Percentiles rank a stretch among this genome's conserved stretches.
phyloP scores from a whole-genome alignment of 2,888 invertebrate species.

The Xanthorhoe spadicearia region DNA sequence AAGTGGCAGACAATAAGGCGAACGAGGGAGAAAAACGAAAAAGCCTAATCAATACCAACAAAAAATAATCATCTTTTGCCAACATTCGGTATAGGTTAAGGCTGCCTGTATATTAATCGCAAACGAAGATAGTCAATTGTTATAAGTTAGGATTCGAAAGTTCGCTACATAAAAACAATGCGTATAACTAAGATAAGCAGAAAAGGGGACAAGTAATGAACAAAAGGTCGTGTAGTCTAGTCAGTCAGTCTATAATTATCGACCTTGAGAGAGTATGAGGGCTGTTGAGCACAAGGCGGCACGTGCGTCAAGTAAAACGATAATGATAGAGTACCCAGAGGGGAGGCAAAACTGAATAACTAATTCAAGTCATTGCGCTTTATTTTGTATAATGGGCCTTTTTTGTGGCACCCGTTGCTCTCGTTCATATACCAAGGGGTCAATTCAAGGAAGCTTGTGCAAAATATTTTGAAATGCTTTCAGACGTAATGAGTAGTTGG shows the following conservation, averaged over 20 bases:
- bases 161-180: constrained; percentile 44
- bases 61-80: constrained; percentile 39
- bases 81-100: constrained; percentile 39
- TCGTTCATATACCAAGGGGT: constrained; percentile 51
- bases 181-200: constrained; percentile 51
- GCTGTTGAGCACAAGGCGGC: constrained; percentile 67
- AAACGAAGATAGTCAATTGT: constrained; percentile 39
- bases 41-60: constrained; percentile 39
- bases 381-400: constrained; percentile 67
- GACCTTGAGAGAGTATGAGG: constrained; percentile 77
- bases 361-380: constrained; percentile 82
- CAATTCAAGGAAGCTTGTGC: constrained; percentile 63
- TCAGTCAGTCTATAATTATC: constrained; percentile 66
- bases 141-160: constrained; percentile 37
- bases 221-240: constrained; percentile 60
- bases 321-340: constrained; percentile 82
- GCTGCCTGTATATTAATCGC: constrained; percentile 31
- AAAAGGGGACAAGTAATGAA: constrained; percentile 55
- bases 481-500: constrained; percentile 40
- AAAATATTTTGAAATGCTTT: constrained; percentile 64
- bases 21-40: constrained; percentile 31
- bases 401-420: constrained; percentile 71
- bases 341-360: constrained; percentile 82
- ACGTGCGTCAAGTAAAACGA: constrained; percentile 79
- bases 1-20: constrained; percentile 34